Conservation (phyloP, 2,888 invertebrate genomes). For the Apamea monoglypha region DNA sequence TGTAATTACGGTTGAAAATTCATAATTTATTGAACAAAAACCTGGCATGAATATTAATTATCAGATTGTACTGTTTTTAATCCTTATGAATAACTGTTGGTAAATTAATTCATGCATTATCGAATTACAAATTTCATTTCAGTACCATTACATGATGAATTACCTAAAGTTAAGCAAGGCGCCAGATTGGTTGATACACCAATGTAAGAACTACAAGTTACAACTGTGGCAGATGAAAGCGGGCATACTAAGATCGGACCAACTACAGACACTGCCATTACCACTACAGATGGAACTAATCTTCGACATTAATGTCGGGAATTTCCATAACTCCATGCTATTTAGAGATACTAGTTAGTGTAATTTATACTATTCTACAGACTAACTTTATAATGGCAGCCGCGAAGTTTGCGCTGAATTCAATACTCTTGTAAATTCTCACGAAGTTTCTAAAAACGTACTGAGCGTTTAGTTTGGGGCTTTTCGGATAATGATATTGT, state of each 20-base stretch:
- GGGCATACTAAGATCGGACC: constrained; percentile 78
- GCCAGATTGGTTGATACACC: constrained; percentile 74
- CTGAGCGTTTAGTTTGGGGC: constrained; percentile 51
- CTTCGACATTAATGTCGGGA: constrained; percentile 85
- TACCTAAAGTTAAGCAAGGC: constrained; percentile 80
- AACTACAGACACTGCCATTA: constrained; percentile 80
- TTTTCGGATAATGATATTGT: constrained; percentile 57
- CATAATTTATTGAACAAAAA: constrained; percentile 19
- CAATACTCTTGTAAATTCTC: constrained; percentile 50
- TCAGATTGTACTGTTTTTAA: constrained; percentile 45
- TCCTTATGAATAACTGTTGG: constrained; percentile 32
- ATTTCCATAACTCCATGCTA: constrained; percentile 83
- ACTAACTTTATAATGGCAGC: constrained; percentile 41
- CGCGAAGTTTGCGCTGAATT: constrained; percentile 44
- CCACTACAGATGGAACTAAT: constrained; percentile 86
- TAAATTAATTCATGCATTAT: not conserved
- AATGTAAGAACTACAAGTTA: constrained; percentile 81
- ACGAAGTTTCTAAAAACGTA: constrained; percentile 50
- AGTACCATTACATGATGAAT: constrained; percentile 85
- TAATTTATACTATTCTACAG: constrained; percentile 26
- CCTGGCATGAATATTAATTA: constrained; percentile 46
- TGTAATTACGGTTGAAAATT: constrained; percentile 20
- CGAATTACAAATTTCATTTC: constrained; percentile 50
- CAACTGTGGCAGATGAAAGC: constrained; percentile 85
- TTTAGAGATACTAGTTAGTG: constrained; percentile 81